These are phyloP conservation scores for Drosophila busckii DNA, from an alignment of 1,140 invertebrate species.

Conservation along the genomic window DNA sequence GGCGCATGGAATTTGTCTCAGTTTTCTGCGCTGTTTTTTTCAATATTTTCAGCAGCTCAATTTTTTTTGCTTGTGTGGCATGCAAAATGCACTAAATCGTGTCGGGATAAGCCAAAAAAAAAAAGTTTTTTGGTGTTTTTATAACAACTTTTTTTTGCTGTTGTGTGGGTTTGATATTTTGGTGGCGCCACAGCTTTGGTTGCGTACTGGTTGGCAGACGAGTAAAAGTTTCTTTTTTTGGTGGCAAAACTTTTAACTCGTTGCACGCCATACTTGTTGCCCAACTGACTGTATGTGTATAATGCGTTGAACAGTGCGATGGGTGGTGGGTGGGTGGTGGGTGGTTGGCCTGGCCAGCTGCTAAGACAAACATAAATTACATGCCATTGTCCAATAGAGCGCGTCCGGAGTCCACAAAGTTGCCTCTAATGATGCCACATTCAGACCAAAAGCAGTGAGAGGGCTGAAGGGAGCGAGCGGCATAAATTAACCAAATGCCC, in stretches of 20 bases:
- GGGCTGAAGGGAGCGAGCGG: conserved; percentile 29
- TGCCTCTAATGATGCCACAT: conserved; percentile 73
- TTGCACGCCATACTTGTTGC: conserved; percentile 43
- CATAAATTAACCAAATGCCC: conserved; percentile 67
- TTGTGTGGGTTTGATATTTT: conserved; percentile 7
- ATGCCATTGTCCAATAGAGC: conserved; percentile 67
- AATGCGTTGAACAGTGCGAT: conserved; percentile 31
- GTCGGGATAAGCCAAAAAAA: no score
- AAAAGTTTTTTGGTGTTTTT: conserved; percentile 32
- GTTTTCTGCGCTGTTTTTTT: conserved; percentile 4
- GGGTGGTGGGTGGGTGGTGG: background rate
- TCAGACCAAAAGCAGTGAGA: conserved; percentile 24
- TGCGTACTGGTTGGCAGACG: conserved; percentile 55
- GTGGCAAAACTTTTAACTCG: conserved; percentile 66
- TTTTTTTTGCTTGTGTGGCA: no score
- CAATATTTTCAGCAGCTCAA: conserved; percentile 17
- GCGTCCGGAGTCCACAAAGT: conserved; percentile 53
- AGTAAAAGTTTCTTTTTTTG: conserved; percentile 69
- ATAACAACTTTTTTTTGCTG: conserved; percentile 30
- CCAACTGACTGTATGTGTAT: background rate
- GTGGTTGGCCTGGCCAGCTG: conserved; percentile 38
- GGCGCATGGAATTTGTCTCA: conserved; percentile 26
- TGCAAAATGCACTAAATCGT: no score
- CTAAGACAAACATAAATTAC: conserved; percentile 76
- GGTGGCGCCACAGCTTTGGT: conserved; percentile 33